Evolutionary conservation across 1,140 invertebrate genomes (phyloP).

Genomic region (Pseudomyrmex flavicornis): DNA sequence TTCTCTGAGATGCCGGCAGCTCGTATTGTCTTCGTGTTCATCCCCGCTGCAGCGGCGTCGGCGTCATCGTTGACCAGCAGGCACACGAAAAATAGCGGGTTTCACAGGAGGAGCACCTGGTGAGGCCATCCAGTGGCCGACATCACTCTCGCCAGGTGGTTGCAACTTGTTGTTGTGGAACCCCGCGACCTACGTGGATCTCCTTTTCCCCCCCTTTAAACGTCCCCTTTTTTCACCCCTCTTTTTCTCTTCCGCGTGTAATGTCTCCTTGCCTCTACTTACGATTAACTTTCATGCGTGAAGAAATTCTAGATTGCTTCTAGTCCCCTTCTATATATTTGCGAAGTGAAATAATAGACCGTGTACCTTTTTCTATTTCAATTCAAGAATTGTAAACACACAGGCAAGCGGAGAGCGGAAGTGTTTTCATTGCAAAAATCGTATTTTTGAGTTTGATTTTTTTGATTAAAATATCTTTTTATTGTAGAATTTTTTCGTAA

Average conservation of each 20-base stretch:
- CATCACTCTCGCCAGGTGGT: conserved; percentile 80
- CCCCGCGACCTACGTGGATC: conserved; percentile 68
- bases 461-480: too few relatives aligned
- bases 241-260: neutral
- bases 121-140: conserved; percentile 76
- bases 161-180: conserved; percentile 81
- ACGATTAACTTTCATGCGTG: conserved; percentile 2
- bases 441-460: too few relatives aligned
- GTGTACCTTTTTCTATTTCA: too few relatives aligned
- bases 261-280: neutral
- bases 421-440: too few relatives aligned
- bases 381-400: too few relatives aligned
- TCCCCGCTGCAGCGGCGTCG: conserved; percentile 3
- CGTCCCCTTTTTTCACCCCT: too few relatives aligned
- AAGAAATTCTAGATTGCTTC: neutral
- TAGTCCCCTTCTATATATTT: too few relatives aligned
- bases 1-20: conserved; percentile 55
- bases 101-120: conserved; percentile 77
- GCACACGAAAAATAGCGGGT: conserved; percentile 73
- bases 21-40: neutral
- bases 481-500: too few relatives aligned
- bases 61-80: conserved; percentile 67
- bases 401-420: too few relatives aligned
- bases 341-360: too few relatives aligned
- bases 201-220: conserved; percentile 38